Base-by-base conservation (phyloP, 2,113 vertebrate species). In the Furnarius figulus region DNA sequence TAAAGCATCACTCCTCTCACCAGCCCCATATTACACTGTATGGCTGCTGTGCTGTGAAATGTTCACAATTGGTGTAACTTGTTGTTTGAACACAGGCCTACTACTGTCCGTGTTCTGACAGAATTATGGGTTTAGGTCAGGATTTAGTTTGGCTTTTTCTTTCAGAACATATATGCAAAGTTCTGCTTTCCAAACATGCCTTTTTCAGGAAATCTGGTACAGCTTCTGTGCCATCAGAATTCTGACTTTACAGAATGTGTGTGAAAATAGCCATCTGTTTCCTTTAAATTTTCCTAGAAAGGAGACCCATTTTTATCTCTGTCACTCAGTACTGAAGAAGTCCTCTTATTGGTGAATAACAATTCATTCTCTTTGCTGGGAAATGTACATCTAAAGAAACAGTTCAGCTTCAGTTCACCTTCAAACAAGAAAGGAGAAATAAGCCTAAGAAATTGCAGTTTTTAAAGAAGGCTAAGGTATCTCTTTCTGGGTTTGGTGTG, bases 91-190 rank as follows among this genome's bases (percentile, higher is more conserved):
- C 52, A 24, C 42, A 62, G 44, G 30, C 46, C 18, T 37, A 5
- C 20, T 39, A 4, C 28, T 68, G 2, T 35, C 20, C 13, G 1
- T n/a, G 30, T 11, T 49, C 30, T 33, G 42, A 15, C 0, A 8
- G 46, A 47, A 15, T 4, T 76, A 12, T 2, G 70, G 74, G 66
- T 39, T 90, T 35, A 75, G 44, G 23, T 31, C 42, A 46, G 42
- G 8, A 7, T 35, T 59, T 33, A 20, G 78, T 67, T 62, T 40
- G 47, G 20, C 8, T 31, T 77, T 71, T 75, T 65, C 22, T 63
- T 65, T 55, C 23, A 80, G 14, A 70, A n/a, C 30, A 9, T 33
- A 31, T 9, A 19, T 40, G 72, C 12, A 8, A 46, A 58, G 24
- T 46, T 85, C 23, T 3, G 5, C 35, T 18, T 94, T 85, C 53